A percentile compares a stretch with the other conserved stretches of the same genome.
Evolutionary conservation across 1,140 invertebrate genomes (phyloP).

Genomic region (Liolophura sinensis): DNA sequence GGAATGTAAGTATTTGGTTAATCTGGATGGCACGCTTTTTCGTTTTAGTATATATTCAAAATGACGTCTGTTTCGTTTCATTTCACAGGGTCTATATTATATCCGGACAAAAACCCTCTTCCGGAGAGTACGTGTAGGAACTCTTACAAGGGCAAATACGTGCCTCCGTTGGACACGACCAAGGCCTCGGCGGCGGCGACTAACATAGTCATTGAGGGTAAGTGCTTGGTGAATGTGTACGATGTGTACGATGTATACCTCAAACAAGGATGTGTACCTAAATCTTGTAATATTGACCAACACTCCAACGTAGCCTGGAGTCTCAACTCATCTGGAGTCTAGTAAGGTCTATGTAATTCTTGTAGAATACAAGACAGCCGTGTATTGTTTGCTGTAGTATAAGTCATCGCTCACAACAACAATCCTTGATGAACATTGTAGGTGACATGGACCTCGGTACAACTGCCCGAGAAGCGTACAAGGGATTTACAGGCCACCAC

Average conservation of each 20-base stretch:
- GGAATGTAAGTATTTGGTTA: not conserved
- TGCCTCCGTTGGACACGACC: constrained; percentile 26
- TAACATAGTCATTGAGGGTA: constrained; percentile 49
- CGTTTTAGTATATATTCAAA: not conserved
- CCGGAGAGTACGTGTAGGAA: constrained; percentile 35
- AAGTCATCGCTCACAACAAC: not conserved
- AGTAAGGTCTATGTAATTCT: not conserved
- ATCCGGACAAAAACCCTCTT: constrained; percentile 38
- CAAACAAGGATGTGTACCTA: not conserved
- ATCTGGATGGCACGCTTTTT: not conserved
- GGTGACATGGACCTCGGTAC: constrained; percentile 41
- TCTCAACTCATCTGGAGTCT: not conserved
- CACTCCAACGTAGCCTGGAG: not conserved
- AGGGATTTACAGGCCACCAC: constrained; percentile 36
- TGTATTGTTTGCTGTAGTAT: not conserved
- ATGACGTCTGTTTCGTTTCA: constrained; percentile 11
- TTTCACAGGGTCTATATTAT: constrained; percentile 46
- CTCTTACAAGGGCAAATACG: constrained; percentile 33
- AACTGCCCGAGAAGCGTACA: constrained; percentile 43
- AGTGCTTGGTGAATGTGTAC: not conserved
- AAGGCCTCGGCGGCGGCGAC: constrained; percentile 21
- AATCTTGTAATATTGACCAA: not conserved
- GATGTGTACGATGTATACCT: not conserved
- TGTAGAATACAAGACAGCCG: constrained; percentile 1
- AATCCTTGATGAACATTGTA: constrained; percentile 14